Percentiles rank a stretch among this genome's conserved stretches.
Evolutionary conservation across 2,113 vertebrate genomes (phyloP).

Genomic region (Poicephalus meyeri): DNA sequence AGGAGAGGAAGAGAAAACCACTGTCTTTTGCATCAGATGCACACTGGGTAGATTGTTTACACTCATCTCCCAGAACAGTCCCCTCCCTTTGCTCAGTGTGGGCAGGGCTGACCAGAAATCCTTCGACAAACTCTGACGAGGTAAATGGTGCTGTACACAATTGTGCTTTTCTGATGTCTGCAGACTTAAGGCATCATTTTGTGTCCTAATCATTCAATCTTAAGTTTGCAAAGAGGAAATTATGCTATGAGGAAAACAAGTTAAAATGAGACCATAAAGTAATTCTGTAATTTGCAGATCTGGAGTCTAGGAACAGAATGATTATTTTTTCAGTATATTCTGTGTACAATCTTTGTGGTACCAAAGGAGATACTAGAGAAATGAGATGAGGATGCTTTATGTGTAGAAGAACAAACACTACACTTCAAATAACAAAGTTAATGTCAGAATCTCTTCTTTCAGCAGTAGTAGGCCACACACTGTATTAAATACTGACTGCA

Average conservation of each 20-base stretch:
- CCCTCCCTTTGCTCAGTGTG: background rate
- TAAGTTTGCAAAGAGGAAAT: background rate
- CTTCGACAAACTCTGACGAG: background rate
- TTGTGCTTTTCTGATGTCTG: background rate
- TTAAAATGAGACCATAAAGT: background rate
- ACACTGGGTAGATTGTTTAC: background rate
- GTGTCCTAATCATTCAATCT: background rate
- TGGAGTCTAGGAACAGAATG: background rate
- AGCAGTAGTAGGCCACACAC: background rate
- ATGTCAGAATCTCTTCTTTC: background rate
- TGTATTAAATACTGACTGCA: background rate
- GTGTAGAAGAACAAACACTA: background rate
- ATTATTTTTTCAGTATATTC: background rate
- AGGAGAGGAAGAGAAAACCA: slow-evolving; percentile 44
- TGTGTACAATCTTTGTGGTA: background rate
- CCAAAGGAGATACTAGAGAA: background rate
- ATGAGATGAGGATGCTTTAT: background rate
- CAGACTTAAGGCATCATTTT: background rate
- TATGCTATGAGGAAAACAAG: background rate
- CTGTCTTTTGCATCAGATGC: background rate
- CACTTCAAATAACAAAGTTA: background rate
- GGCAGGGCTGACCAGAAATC: background rate
- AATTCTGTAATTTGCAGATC: background rate
- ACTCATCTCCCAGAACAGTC: background rate
- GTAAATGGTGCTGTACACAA: background rate